These are phyloP conservation scores for Pectinophora gossypiella DNA, from an alignment of 1,140 invertebrate genomes.

Conservation along the genomic window DNA sequence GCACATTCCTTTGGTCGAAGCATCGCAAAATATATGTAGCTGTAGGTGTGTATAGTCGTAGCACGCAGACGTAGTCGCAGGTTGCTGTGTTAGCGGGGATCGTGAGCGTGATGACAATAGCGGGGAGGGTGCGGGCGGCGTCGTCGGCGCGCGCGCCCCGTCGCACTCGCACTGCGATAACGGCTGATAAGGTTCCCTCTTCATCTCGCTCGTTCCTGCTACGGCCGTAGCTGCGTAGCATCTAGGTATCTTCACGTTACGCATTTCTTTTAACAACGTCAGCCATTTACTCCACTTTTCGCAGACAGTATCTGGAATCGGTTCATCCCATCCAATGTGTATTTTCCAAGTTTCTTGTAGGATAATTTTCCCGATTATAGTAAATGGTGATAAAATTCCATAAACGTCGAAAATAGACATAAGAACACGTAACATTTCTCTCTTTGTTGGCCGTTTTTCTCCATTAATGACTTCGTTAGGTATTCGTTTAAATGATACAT, in stretches of 20 bases:
- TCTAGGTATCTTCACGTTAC: background rate
- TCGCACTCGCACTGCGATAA: background rate
- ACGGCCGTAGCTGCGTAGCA: background rate
- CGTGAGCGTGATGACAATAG: background rate
- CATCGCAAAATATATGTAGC: conserved; percentile 23
- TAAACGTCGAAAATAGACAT: conserved; percentile 1
- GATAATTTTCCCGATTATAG: background rate
- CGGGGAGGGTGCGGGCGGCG: background rate
- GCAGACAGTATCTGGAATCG: background rate
- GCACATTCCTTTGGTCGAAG: conserved; percentile 13
- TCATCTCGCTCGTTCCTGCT: background rate
- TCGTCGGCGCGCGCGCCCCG: background rate
- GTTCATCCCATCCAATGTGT: background rate
- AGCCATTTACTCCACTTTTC: background rate
- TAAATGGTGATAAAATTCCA: background rate
- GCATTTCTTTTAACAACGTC: background rate
- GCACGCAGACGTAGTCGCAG: background rate
- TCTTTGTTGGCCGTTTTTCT: background rate
- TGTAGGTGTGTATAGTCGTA: conserved; percentile 11
- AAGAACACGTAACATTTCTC: background rate
- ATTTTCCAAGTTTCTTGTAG: background rate
- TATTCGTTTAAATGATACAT: background rate
- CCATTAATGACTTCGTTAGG: background rate
- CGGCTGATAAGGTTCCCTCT: too few relatives aligned
- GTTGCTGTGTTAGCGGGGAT: background rate